Evolutionary conservation across 2,113 vertebrate genomes (phyloP).

Genomic region (Pogonocichla stellata): DNA sequence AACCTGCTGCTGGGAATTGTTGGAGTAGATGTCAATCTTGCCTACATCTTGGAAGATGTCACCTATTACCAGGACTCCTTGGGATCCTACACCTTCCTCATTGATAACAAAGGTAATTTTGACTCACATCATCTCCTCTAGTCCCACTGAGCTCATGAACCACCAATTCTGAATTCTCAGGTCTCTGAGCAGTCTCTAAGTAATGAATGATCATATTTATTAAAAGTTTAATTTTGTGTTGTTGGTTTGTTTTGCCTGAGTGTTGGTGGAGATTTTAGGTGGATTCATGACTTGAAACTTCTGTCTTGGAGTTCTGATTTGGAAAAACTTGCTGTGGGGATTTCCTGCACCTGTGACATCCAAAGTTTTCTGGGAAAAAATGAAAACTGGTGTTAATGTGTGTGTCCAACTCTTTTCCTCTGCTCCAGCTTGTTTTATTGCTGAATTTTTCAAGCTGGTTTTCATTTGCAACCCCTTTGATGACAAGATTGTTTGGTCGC

Average conservation of each 20-base stretch:
- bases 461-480: not conserved
- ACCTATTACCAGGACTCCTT: constrained; percentile 98
- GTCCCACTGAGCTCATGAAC: not conserved
- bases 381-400: not conserved
- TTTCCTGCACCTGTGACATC: not conserved
- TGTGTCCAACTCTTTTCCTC: not conserved
- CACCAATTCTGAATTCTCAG: not conserved
- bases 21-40: constrained; percentile 95
- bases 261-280: not conserved
- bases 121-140: not conserved
- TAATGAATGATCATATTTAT: not conserved
- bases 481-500: not conserved
- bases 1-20: constrained; percentile 97
- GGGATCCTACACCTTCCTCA: constrained; percentile 97
- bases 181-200: not conserved
- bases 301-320: not conserved
- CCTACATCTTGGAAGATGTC: constrained; percentile 96
- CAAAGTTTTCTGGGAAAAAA: not conserved
- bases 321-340: not conserved
- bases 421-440: not conserved
- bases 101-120: constrained; percentile 94
- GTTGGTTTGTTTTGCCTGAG: not conserved
- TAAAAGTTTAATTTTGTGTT: not conserved
- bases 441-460: not conserved
- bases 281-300: not conserved